Conservation (phyloP, 2,888 invertebrate genomes). For the Drosophila neonasuta region DNA sequence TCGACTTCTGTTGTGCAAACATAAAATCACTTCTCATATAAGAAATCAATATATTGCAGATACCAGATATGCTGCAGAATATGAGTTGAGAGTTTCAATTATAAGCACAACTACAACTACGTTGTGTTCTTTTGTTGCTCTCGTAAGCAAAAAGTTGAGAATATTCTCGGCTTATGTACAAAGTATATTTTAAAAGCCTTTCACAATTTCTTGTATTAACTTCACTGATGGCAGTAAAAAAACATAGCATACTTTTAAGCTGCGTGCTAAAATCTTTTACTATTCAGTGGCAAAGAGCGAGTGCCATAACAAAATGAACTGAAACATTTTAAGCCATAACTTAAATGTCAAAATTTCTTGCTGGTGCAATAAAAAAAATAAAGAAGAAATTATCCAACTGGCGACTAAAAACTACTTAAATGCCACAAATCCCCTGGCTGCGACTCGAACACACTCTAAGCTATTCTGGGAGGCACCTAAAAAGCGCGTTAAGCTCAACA, state of each 20-base stretch:
- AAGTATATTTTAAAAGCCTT: slow-evolving; percentile 20
- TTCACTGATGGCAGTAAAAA: slow-evolving; percentile 17
- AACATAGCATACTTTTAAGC: slow-evolving; percentile 28
- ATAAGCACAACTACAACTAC: neutral
- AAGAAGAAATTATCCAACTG: slow-evolving; percentile 20
- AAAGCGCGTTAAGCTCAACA: slow-evolving; percentile 32
- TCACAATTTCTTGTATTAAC: slow-evolving; percentile 25
- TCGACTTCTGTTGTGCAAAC: neutral
- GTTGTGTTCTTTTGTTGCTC: neutral
- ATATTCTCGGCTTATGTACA: slow-evolving; percentile 3
- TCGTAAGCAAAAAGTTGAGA: neutral
- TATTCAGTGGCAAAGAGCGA: slow-evolving; percentile 3
- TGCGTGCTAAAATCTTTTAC: slow-evolving; percentile 31
- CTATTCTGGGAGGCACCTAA: slow-evolving; percentile 10
- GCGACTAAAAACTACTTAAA: slow-evolving; percentile 67
- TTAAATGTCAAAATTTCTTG: slow-evolving; percentile 56
- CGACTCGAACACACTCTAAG: neutral
- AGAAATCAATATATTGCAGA: neutral
- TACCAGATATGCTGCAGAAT: neutral
- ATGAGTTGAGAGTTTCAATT: neutral
- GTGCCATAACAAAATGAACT: slow-evolving; percentile 41
- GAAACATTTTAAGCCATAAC: slow-evolving; percentile 68
- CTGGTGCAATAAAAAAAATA: slow-evolving; percentile 4
- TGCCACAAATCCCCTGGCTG: slow-evolving; percentile 47
- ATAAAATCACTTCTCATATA: neutral